Percentiles rank a stretch among this genome's conserved stretches.
Evolutionary conservation across 2,888 invertebrate genomes (phyloP).

Genomic region (Exephanes ischioxanthus): DNA sequence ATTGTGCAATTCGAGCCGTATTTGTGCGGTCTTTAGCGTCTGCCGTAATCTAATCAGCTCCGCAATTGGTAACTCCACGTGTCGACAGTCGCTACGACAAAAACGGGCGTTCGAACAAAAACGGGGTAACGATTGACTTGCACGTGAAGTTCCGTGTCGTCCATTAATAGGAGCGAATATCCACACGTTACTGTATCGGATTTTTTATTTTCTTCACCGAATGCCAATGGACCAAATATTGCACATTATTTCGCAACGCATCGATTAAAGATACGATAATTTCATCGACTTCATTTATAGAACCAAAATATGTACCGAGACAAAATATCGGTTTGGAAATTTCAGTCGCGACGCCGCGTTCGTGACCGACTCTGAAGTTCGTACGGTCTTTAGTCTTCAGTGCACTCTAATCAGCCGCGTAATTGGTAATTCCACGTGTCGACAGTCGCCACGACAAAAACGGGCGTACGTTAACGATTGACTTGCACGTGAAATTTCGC

Average conservation of each 20-base stretch:
- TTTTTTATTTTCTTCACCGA: too few species aligned
- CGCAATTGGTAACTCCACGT: background rate
- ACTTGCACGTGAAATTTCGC: constrained; percentile 13
- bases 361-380: background rate
- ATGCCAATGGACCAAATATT: too few species aligned
- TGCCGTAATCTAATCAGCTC: background rate
- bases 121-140: constrained; percentile 15
- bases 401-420: background rate
- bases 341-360: too few species aligned
- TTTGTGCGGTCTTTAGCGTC: background rate
- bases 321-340: too few species aligned
- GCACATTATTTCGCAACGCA: too few species aligned
- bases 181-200: too few species aligned
- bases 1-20: background rate
- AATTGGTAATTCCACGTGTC: background rate
- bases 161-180: background rate
- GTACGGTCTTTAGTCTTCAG: background rate
- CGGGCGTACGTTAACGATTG: constrained; percentile 2
- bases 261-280: too few species aligned
- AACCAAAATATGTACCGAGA: too few species aligned
- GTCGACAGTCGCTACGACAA: background rate
- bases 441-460: background rate
- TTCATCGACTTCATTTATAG: too few species aligned
- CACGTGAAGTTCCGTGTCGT: background rate
- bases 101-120: background rate